A percentile compares a stretch with the other conserved stretches of the same genome.
Conservation (phyloP, 2,113 vertebrate species). For the Ptyas mucosa region DNA sequence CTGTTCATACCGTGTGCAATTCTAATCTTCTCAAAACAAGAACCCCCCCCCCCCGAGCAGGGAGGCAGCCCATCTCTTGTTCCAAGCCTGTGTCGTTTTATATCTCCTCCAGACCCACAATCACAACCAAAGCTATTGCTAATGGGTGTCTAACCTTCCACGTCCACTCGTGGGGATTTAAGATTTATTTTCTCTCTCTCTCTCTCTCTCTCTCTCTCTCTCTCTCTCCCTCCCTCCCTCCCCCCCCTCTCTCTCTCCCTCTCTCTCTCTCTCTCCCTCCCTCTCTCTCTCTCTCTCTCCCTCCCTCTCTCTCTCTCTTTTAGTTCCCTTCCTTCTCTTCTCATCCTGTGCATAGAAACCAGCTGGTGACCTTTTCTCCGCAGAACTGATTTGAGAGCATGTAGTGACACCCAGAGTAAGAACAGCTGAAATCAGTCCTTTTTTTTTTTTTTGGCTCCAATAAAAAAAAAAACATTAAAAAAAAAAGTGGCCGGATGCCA, state of each 20-base stretch:
- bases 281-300: no score
- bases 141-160: slow-evolving; percentile 26
- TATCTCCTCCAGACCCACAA: slow-evolving; percentile 13
- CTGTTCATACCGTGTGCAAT: background rate
- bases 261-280: no score
- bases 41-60: background rate
- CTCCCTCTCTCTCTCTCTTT: no score
- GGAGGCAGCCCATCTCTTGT: background rate
- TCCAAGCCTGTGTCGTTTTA: background rate
- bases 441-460: background rate
- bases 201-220: no score
- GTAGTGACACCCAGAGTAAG: slow-evolving; percentile 31
- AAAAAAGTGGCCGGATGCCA: background rate
- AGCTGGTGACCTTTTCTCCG: background rate
- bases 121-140: slow-evolving; percentile 1
- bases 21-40: background rate
- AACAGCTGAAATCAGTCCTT: slow-evolving; percentile 17
- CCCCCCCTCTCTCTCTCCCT: no score
- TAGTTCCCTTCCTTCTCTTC: background rate
- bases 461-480: background rate
- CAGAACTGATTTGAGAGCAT: slow-evolving; percentile 18
- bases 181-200: slow-evolving; percentile 11
- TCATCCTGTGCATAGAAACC: slow-evolving; percentile 10
- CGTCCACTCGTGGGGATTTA: background rate
- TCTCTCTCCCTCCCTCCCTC: no score